phyloP scores from a whole-genome alignment of 1,140 invertebrate genomes.

The Rhyacophila brunnea region DNA sequence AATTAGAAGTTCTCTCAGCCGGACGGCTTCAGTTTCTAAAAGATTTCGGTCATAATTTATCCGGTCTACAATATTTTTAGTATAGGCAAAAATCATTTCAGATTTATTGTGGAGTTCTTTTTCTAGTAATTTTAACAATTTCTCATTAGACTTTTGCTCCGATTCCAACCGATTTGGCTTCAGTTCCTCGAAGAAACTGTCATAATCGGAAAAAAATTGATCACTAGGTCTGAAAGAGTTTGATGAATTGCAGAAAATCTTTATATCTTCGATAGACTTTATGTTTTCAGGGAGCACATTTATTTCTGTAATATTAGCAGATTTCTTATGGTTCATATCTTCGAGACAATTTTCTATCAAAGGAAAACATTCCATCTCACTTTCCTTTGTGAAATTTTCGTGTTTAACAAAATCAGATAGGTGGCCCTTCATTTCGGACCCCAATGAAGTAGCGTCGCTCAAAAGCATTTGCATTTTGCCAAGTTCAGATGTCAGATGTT shows the following conservation, averaged over 20 bases:
- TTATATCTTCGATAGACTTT: neutral
- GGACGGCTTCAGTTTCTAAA: conserved; percentile 48
- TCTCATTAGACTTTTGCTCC: conserved; percentile 14
- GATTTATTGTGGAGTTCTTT: conserved; percentile 24
- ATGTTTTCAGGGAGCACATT: neutral
- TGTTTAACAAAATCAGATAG: conserved; percentile 50
- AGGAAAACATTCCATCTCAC: conserved; percentile 1
- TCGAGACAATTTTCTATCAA: neutral
- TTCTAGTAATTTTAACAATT: conserved; percentile 13
- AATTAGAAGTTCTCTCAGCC: conserved; percentile 46
- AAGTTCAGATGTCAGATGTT: conserved; percentile 61
- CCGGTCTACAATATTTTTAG: conserved; percentile 32
- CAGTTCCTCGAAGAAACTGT: conserved; percentile 17
- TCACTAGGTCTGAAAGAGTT: conserved; percentile 13
- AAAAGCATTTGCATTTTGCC: conserved; percentile 58
- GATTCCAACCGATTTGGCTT: conserved; percentile 4
- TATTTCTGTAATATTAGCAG: neutral
- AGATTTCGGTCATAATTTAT: conserved; percentile 42
- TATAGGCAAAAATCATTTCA: conserved; percentile 35
- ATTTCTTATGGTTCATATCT: conserved; percentile 1
- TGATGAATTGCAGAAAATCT: neutral
- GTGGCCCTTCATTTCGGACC: conserved; percentile 49
- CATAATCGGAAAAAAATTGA: conserved; percentile 7
- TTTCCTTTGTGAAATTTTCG: conserved; percentile 46
- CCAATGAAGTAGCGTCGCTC: conserved; percentile 51